Evolutionary conservation across 2,113 vertebrate species (phyloP).

Genomic region (Riparia riparia): DNA sequence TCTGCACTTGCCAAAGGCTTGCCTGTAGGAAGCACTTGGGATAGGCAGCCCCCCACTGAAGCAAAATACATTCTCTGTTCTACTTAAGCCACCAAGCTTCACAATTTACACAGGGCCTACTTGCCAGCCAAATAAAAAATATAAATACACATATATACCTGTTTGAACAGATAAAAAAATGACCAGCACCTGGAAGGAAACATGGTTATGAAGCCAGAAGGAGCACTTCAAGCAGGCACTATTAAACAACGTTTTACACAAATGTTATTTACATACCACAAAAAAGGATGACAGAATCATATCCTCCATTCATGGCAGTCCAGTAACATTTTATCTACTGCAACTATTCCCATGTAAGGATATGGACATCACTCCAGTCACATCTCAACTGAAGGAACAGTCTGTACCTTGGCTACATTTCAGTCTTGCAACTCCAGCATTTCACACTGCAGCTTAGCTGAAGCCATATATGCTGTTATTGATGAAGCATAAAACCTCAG

Average conservation of each 20-base stretch:
- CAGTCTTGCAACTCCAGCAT: neutral
- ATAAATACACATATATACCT: accelerated
- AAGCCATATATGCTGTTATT: neutral
- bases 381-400: neutral
- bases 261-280: neutral
- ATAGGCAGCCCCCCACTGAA: neutral
- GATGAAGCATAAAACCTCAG: neutral
- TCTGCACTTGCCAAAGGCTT: neutral
- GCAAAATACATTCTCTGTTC: neutral
- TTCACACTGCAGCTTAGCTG: neutral
- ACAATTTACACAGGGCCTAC: neutral
- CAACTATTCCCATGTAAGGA: neutral
- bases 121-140: neutral
- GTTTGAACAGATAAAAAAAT: neutral
- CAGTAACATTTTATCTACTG: neutral
- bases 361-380: neutral
- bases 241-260: neutral
- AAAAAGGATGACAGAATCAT: neutral
- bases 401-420: neutral
- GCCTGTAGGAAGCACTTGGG: neutral
- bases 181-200: neutral
- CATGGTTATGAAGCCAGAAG: neutral
- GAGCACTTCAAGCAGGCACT: neutral
- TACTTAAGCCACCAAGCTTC: neutral
- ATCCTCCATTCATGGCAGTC: neutral